phyloP scores from a whole-genome alignment of 2,113 vertebrate genomes.

The Corythaixoides concolor region DNA sequence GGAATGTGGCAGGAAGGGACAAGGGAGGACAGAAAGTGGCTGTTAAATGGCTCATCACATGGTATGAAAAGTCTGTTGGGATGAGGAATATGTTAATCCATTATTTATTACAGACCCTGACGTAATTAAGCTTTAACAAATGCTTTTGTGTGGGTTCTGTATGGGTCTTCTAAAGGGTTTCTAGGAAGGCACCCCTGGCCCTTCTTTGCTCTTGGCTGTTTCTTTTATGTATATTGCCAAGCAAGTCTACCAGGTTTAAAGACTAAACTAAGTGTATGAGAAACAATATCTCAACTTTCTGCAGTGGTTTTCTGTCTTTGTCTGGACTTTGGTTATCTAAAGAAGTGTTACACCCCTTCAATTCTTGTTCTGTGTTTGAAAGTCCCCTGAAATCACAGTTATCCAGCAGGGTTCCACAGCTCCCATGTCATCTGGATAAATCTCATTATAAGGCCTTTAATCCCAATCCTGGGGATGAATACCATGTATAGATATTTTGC shows the following conservation, averaged over 20 bases:
- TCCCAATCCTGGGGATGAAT: neutral
- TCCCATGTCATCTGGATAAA: neutral
- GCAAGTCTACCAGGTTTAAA: neutral
- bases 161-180: neutral
- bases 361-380: neutral
- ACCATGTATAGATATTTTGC: neutral
- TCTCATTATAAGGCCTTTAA: neutral
- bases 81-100: neutral
- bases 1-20: neutral
- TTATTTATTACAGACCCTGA: neutral
- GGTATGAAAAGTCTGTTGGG: neutral
- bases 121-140: constrained; percentile 31
- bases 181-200: constrained; percentile 27
- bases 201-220: constrained; percentile 52
- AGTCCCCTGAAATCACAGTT: neutral
- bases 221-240: constrained; percentile 49
- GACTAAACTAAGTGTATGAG: neutral
- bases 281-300: neutral
- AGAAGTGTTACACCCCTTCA: neutral
- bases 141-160: neutral
- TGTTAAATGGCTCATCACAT: neutral
- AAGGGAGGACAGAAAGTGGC: neutral
- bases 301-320: neutral
- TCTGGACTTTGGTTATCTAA: neutral
- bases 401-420: neutral